Evolutionary conservation across 2,888 invertebrate species (phyloP), one percentile per base, ranked within the genome.

Genomic region (Eristalis arbustorum): DNA sequence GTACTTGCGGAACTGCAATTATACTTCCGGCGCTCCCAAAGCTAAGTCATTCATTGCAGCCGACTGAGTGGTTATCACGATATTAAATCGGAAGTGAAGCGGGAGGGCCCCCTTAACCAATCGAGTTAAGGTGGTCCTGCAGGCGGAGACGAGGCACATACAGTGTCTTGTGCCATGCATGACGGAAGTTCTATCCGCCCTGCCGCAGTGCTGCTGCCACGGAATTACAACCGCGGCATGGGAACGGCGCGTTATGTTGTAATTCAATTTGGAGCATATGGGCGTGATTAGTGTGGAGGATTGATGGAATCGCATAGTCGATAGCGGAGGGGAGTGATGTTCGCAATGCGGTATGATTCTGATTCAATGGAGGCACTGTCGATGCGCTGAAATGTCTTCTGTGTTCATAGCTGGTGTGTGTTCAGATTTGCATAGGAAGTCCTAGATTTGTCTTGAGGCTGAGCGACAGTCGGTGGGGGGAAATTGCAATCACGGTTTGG

Each of bases 1-100:
- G 57, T 71, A 63, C 34, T 76, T 63, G 72, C n/a, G 42, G 69
- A 74, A 82, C 71, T 78, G 81, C 72, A 82, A 82, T 78, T 82
- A 82, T 82, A 73, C 71, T 66, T 81, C 69, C 73, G 77, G 56
- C 42, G 61, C 74, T 82, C 69, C 8, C 18, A 71, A 69, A 78
- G 73, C 42, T 8, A 40, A 69, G 62, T 61, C 68, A 73, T 85
- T 77, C 76, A 77, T 37, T 82, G 25, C 56, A 8, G 73, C 57
- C 71, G 74, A 78, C 69, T 69, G 74, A 71, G 74, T 74, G 67
- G 42, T 66, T 78, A 82, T 87, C 77, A 49, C 56, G 74, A 62
- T 18, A 49, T 8, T 18, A 49, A 49, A 49, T 49, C 49, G 18
- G 49, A 49, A 49, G 8, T n/a, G n/a, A n/a, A n/a, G n/a, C n/a